Evolutionary conservation across 53 echinoderm and acorn worm species (phyloP).

Genomic region (Crossaster papposus): DNA sequence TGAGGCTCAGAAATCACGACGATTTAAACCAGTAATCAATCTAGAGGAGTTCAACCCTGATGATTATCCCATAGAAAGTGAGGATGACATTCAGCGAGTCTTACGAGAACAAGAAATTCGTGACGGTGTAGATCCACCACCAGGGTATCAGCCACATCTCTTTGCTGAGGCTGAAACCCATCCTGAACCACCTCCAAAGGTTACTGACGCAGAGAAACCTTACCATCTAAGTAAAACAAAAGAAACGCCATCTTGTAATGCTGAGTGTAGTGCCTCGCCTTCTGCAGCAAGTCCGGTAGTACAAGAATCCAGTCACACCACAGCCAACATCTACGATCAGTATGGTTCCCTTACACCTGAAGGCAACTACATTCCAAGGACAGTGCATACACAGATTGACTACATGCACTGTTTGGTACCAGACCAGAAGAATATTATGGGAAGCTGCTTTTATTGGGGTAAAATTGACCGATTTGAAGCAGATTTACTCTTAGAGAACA

Average conservation of each 20-base stretch:
- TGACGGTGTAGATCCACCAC: constrained; percentile 70
- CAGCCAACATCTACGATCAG: constrained; percentile 84
- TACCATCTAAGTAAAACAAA: constrained; percentile 16
- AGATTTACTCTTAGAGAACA: constrained; percentile 80
- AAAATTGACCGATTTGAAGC: constrained; percentile 94
- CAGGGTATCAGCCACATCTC: constrained; percentile 54
- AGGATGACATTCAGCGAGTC: constrained; percentile 75
- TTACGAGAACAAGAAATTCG: constrained; percentile 71
- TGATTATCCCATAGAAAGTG: constrained; percentile 73
- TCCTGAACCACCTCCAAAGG: constrained; percentile 14
- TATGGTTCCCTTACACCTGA: constrained; percentile 84
- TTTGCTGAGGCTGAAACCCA: constrained; percentile 11
- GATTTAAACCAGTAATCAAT: constrained; percentile 68
- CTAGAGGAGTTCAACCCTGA: constrained; percentile 75
- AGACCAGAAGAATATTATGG: constrained; percentile 84
- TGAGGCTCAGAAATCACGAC: neutral
- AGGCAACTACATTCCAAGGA: constrained; percentile 80
- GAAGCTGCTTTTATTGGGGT: constrained; percentile 88
- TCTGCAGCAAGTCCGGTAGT: constrained; percentile 20
- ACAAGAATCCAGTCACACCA: constrained; percentile 64
- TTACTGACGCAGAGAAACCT: neutral
- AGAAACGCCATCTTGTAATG: neutral
- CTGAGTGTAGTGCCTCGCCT: neutral
- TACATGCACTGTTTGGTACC: constrained; percentile 98
- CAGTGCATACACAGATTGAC: constrained; percentile 95